Evolutionary conservation across 1,140 invertebrate species (phyloP).

Genomic region (Delia radicum): DNA sequence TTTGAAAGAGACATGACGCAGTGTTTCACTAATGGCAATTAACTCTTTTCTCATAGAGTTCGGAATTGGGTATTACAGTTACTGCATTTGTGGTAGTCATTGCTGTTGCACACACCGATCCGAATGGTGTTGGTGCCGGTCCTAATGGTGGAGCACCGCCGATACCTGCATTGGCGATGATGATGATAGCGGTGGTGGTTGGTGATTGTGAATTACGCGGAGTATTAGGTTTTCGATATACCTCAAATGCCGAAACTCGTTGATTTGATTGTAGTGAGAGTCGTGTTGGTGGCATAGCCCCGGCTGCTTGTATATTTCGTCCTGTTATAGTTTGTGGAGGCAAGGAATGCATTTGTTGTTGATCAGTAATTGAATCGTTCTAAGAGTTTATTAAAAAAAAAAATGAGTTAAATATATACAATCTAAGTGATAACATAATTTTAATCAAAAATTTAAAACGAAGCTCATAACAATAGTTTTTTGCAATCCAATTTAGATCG

Average conservation of each 20-base stretch:
- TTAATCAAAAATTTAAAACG: too few relatives aligned
- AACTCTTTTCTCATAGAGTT: conserved; percentile 55
- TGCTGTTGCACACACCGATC: neutral
- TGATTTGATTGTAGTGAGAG: conserved; percentile 42
- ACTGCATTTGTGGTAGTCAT: neutral
- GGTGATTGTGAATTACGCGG: conserved; percentile 56
- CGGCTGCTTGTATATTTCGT: conserved; percentile 32
- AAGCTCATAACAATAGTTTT: too few relatives aligned
- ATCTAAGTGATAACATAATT: too few relatives aligned
- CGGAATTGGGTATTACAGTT: conserved; percentile 50
- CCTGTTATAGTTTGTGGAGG: conserved; percentile 36
- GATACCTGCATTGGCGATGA: neutral
- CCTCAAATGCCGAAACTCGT: conserved; percentile 72
- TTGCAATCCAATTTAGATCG: too few relatives aligned
- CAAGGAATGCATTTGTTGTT: conserved; percentile 26
- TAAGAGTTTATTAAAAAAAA: too few relatives aligned
- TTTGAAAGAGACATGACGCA: conserved; percentile 52
- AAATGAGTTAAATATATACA: too few relatives aligned
- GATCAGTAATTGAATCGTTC: too few relatives aligned
- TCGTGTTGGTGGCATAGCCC: conserved; percentile 39
- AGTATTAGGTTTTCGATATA: conserved; percentile 66
- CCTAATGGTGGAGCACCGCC: conserved; percentile 33
- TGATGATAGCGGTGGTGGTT: too few relatives aligned
- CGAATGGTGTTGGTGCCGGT: conserved; percentile 28
- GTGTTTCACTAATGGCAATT: conserved; percentile 48